Conservation (phyloP, 2,113 vertebrate genomes). For the Arizona elegans region DNA sequence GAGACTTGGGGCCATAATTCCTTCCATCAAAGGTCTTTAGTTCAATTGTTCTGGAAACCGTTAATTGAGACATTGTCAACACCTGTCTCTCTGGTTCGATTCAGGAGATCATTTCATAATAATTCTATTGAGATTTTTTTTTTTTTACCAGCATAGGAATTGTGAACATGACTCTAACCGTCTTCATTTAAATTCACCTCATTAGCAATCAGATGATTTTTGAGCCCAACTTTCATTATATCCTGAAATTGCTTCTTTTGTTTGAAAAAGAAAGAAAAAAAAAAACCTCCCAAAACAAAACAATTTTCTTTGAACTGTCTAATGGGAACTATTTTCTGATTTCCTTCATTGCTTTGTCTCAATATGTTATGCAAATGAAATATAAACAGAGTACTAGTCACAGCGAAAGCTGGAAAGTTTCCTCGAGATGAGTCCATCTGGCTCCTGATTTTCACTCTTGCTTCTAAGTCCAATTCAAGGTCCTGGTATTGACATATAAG, state of each 20-base stretch:
- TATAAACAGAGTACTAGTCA: slow-evolving; percentile 3
- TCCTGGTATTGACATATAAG: neutral
- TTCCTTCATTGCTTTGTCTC: slow-evolving; percentile 29
- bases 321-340: slow-evolving; percentile 37
- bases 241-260: slow-evolving; percentile 36
- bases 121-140: neutral
- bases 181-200: slow-evolving; percentile 3
- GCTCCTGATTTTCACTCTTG: neutral
- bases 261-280: slow-evolving; percentile 2
- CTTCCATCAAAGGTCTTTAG: neutral
- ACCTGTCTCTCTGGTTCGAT: neutral
- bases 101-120: neutral
- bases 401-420: slow-evolving; percentile 25
- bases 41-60: neutral
- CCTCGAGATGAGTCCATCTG: neutral
- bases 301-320: slow-evolving; percentile 17
- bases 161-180: neutral
- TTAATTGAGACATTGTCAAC: neutral
- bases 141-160: neutral
- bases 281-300: neutral
- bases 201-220: neutral
- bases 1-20: neutral
- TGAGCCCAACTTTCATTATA: slow-evolving; percentile 35
- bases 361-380: slow-evolving; percentile 27
- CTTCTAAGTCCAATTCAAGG: neutral